A percentile compares a stretch with the other conserved stretches of the same genome.
Evolutionary conservation across 2,797 vertebrate genomes (phyloP).

Genomic region (Triplophysa yarkandensis): DNA sequence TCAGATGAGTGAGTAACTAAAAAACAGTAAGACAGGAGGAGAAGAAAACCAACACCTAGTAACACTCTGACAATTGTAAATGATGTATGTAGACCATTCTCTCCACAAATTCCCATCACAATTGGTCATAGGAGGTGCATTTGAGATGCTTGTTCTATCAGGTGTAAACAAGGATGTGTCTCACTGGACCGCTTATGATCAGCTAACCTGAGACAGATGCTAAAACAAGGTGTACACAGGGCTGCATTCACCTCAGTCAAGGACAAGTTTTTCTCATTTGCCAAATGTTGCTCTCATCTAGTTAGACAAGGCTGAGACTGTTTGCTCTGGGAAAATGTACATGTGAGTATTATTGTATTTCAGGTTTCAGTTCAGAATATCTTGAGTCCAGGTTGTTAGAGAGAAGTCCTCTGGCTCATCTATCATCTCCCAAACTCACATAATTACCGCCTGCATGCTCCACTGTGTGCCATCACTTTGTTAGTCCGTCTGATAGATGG

Average conservation of each 20-base stretch:
- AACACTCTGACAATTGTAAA: background rate
- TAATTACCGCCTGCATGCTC: conserved; percentile 50
- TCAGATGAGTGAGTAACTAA: conserved; percentile 87
- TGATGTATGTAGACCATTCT: background rate
- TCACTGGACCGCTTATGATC: background rate
- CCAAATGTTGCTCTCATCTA: conserved; percentile 7
- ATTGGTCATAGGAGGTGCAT: background rate
- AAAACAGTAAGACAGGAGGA: background rate
- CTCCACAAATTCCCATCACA: background rate
- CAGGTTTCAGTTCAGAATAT: conserved; percentile 37
- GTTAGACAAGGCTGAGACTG: conserved; percentile 17
- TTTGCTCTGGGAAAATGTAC: conserved; percentile 38
- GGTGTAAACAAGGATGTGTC: conserved; percentile 5
- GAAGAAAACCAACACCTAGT: background rate
- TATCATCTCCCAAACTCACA: conserved; percentile 47
- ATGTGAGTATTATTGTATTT: conserved; percentile 26
- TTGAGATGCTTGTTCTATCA: background rate
- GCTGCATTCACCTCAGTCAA: background rate
- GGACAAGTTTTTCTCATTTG: conserved; percentile 1
- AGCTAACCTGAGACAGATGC: background rate
- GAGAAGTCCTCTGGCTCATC: conserved; percentile 46
- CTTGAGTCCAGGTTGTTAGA: conserved; percentile 29
- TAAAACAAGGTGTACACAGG: background rate
- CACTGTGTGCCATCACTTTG: conserved; percentile 34
- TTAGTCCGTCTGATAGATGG: conserved; percentile 56